These are phyloP conservation scores for Acanthosepion esculentum DNA, from an alignment of 2,888 invertebrate genomes.

Conservation along the genomic window DNA sequence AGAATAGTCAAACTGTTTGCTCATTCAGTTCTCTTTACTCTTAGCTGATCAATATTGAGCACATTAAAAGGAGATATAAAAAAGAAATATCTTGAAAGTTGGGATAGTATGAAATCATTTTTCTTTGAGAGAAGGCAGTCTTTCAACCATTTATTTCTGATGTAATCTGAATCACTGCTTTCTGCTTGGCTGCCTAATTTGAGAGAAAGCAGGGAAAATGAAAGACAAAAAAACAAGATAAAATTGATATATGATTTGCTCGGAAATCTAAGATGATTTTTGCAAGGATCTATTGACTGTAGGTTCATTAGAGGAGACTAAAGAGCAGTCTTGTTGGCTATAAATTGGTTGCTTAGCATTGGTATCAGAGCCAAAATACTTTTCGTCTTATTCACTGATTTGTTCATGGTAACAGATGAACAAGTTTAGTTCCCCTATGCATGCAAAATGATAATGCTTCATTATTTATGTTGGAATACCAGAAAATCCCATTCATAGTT, in stretches of 20 bases:
- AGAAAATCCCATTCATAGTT: not conserved
- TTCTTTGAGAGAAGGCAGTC: not conserved
- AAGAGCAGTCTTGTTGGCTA: constrained; percentile 33
- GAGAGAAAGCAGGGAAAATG: not conserved
- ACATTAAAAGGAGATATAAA: not conserved
- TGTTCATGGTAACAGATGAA: not conserved
- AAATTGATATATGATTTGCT: not conserved
- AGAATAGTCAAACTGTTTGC: not conserved
- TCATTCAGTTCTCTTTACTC: not conserved
- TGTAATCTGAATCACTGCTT: constrained; percentile 10
- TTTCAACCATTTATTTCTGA: not conserved
- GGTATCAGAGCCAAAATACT: not conserved
- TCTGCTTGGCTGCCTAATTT: constrained; percentile 15
- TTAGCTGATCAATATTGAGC: not conserved
- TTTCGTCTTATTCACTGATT: not conserved
- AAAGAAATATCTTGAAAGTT: constrained; percentile 2
- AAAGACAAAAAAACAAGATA: not conserved
- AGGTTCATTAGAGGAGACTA: not conserved
- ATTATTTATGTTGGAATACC: not conserved
- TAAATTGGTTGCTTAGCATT: not conserved
- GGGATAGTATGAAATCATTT: not conserved
- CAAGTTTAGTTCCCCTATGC: not conserved
- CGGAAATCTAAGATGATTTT: not conserved
- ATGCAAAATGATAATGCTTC: not conserved
- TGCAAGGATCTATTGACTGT: not conserved